Percentiles rank a stretch among this genome's conserved stretches.
phyloP scores from a whole-genome alignment of 2,888 invertebrate genomes.

The Eumerus sabulonum region DNA sequence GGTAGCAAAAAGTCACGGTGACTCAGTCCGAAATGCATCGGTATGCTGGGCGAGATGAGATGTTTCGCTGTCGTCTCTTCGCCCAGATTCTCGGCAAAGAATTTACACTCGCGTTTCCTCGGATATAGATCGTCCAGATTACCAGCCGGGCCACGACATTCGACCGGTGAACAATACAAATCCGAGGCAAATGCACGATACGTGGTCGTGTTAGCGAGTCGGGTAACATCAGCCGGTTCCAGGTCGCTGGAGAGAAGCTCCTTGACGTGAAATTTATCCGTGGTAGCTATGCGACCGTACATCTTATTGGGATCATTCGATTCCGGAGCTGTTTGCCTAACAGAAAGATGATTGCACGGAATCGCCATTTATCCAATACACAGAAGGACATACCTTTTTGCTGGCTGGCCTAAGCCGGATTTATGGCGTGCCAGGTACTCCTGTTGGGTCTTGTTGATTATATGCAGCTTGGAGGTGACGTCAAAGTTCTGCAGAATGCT shows the following conservation, averaged over 20 bases:
- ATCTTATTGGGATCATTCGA: conserved; percentile 2
- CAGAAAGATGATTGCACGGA: no score
- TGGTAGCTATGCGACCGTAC: conserved; percentile 66
- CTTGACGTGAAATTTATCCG: conserved; percentile 69
- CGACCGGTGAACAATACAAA: background rate
- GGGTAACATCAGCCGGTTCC: conserved; percentile 63
- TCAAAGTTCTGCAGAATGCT: conserved; percentile 70
- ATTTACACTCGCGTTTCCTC: conserved; percentile 25
- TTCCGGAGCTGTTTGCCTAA: no score
- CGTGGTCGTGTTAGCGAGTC: conserved; percentile 72
- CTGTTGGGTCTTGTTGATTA: conserved; percentile 73
- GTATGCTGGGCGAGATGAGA: conserved; percentile 71
- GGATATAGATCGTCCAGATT: conserved; percentile 8
- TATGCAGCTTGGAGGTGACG: background rate
- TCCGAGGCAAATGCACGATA: conserved; percentile 72
- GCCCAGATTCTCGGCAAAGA: conserved; percentile 49
- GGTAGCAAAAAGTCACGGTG: conserved; percentile 71
- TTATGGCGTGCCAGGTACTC: conserved; percentile 71
- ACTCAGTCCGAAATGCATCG: conserved; percentile 70
- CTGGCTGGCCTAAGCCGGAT: conserved; percentile 71
- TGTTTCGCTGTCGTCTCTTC: conserved; percentile 70
- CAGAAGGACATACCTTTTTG: conserved; percentile 68
- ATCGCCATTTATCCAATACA: no score
- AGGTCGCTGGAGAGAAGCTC: conserved; percentile 71
- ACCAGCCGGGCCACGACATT: conserved; percentile 37